A percentile compares a stretch with the other conserved stretches of the same genome.
These are phyloP conservation scores for Pantherophis vulpinus DNA, from an alignment of 2,797 vertebrate genomes.

Conservation along the genomic window DNA sequence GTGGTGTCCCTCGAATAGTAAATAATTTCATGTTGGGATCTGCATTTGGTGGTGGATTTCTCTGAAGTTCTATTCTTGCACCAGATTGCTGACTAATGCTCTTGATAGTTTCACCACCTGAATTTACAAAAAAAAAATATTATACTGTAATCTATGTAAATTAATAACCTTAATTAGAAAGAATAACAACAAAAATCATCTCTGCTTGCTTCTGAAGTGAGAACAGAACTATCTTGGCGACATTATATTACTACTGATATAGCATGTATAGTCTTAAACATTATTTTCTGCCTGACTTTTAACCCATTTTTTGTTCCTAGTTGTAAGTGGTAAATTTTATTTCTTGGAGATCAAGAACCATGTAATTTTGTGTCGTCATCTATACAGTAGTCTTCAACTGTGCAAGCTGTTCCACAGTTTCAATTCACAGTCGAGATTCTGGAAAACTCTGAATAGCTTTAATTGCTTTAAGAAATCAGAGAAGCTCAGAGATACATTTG, in stretches of 20 bases:
- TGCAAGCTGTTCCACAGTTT: neutral
- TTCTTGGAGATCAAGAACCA: neutral
- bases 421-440: neutral
- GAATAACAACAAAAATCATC: neutral
- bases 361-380: neutral
- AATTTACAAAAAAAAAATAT: neutral
- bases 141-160: neutral
- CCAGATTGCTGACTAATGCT: conserved; percentile 98
- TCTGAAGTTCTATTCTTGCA: conserved; percentile 95
- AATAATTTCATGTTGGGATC: conserved; percentile 99
- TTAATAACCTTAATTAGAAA: neutral
- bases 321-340: neutral
- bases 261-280: neutral
- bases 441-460: neutral
- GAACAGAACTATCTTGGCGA: neutral
- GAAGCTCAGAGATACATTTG: neutral
- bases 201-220: neutral
- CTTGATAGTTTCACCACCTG: conserved; percentile 98
- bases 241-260: neutral
- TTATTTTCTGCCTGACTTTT: neutral
- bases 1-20: conserved; percentile 93
- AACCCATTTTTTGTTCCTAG: neutral
- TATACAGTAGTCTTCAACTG: neutral
- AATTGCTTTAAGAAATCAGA: neutral
- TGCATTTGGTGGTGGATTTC: conserved; percentile 95